These are phyloP conservation scores for Sphenopsis melanotis DNA, from an alignment of 2,797 vertebrate genomes.

Conservation along the genomic window DNA sequence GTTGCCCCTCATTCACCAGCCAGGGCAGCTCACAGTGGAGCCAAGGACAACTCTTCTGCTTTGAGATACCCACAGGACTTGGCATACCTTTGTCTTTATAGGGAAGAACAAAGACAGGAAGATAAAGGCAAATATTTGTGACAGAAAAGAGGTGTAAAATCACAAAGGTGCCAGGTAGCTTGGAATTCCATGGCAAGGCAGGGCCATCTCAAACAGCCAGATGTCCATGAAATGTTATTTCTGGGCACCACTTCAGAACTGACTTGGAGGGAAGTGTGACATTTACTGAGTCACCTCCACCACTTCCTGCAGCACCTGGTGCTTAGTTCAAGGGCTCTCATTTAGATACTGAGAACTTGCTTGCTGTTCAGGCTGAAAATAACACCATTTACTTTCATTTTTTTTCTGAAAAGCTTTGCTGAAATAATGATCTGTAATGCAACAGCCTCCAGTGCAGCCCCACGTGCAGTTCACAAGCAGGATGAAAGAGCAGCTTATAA, in stretches of 20 bases:
- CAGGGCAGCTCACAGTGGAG: background rate
- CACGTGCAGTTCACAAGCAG: background rate
- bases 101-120: background rate
- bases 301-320: constrained; percentile 61
- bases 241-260: constrained; percentile 23
- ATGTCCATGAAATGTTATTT: constrained; percentile 40
- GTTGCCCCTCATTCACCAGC: background rate
- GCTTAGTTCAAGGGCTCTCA: constrained; percentile 53
- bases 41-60: background rate
- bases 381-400: constrained; percentile 51
- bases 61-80: background rate
- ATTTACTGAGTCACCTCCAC: constrained; percentile 61
- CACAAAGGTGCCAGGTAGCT: background rate
- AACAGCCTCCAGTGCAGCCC: background rate
- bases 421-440: constrained; percentile 47
- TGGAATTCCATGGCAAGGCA: background rate
- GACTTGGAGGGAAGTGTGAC: constrained; percentile 50
- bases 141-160: background rate
- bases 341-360: constrained; percentile 58
- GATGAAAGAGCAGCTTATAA: background rate
- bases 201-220: background rate
- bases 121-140: background rate
- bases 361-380: constrained; percentile 46
- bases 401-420: constrained; percentile 40
- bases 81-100: background rate